Evolutionary conservation across 1,140 invertebrate species (phyloP), one percentile per base, ranked within the genome.

Genomic region (Drosophila arizonae): DNA sequence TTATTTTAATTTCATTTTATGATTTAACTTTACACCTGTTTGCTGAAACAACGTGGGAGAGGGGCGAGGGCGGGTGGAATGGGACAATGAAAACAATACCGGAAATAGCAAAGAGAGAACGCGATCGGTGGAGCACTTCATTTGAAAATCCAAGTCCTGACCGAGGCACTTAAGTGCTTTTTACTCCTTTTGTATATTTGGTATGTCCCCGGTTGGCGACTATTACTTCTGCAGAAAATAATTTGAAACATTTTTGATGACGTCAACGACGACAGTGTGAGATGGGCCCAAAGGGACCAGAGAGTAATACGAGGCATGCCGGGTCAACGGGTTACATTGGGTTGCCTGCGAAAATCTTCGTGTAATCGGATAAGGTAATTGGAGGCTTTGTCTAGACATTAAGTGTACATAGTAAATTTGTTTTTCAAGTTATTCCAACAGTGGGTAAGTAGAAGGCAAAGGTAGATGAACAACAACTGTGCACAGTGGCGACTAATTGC

Each of bases 331-430:
- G 77, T 87, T 73, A 30, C 70, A 24, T 68, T 64, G 55, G 62
- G 50, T 50, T 36, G 21, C 43, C 48, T 50, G 79, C 67, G 69
- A 75, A 88, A 90, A 91, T 90, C 90, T 91, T 90, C 81, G 61
- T 90, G 90, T 91, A 91, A 91, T 91, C 90, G 90, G 90, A 91
- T 91, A 90, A 91, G 90, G 90, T 91, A 91, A 91, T 91, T 91
- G 90, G 90, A 91, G 90, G 85, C 90, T 91, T 91, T 91, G 90
- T 91, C 90, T 91, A 91, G 90, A 91, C 90, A 91, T 90, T 91
- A 91, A 90, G 90, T 88, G 90, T 86, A 91, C 86, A 91, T 88
- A 88, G 79, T 84, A 88, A 80, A 84, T 87, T 88, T 88, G 68
- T 76, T 82, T 80, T 79, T 69, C 56, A 72, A 87, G 80, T 88